Evolutionary conservation across 2,113 vertebrate genomes (phyloP).

Genomic region (Petaurus breviceps): DNA sequence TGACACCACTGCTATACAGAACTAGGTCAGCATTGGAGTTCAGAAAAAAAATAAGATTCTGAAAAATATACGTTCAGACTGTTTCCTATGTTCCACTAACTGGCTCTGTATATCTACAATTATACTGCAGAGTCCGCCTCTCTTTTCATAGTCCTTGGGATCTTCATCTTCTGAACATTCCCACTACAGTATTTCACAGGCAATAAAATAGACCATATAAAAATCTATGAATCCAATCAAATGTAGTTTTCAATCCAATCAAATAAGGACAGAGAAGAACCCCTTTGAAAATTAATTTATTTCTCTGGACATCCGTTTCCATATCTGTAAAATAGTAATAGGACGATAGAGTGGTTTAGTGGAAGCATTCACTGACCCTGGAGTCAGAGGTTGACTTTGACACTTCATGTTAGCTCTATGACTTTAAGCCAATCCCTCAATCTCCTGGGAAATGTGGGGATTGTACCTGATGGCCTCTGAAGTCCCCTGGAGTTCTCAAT

Average conservation of each 20-base stretch:
- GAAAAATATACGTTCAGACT: neutral
- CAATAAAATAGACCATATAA: neutral
- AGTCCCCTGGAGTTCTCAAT: neutral
- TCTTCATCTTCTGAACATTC: neutral
- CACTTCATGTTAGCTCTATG: neutral
- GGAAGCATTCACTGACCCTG: neutral
- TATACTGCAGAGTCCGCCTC: neutral
- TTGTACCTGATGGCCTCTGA: neutral
- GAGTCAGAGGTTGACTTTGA: neutral
- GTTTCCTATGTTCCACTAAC: neutral
- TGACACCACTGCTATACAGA: neutral
- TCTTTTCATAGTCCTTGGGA: neutral
- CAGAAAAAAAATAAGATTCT: neutral
- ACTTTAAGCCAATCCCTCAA: neutral
- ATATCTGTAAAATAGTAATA: neutral
- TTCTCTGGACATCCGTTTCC: neutral
- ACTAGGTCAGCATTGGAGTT: neutral
- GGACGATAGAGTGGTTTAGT: neutral
- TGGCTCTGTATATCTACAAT: too few species aligned
- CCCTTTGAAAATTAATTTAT: neutral
- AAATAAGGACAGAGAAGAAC: neutral
- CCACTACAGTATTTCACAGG: neutral
- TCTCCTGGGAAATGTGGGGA: neutral
- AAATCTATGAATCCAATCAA: neutral
- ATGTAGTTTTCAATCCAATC: neutral